Evolutionary conservation across 30 jellyfish, hydroid and myxozoan genomes (phyloP).

Genomic region (Pelagia noctiluca): DNA sequence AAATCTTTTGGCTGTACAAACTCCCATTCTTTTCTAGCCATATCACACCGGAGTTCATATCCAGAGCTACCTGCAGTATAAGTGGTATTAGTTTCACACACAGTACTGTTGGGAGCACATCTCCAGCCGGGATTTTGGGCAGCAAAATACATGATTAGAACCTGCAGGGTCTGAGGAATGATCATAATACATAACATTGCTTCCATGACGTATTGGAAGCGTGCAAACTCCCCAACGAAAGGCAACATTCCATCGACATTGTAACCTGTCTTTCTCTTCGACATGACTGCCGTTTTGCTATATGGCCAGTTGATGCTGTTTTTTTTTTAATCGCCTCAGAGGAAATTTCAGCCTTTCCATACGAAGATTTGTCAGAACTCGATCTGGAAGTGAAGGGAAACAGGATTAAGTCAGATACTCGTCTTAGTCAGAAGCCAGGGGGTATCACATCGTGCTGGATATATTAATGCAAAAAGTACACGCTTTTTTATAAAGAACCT

Average conservation of each 20-base stretch:
- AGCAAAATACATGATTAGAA: slow-evolving; percentile 81
- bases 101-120: slow-evolving; percentile 78
- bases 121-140: slow-evolving; percentile 82
- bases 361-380: no score
- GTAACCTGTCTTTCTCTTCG: slow-evolving; percentile 16
- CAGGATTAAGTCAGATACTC: no score
- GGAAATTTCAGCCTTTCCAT: no score
- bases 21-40: slow-evolving; percentile 81
- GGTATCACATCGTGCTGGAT: no score
- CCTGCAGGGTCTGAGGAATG: slow-evolving; percentile 70
- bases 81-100: slow-evolving; percentile 39
- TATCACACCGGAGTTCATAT: slow-evolving; percentile 57
- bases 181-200: slow-evolving; percentile 55
- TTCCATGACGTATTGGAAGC: slow-evolving; percentile 64
- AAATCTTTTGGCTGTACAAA: slow-evolving; percentile 63
- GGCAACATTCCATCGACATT: slow-evolving; percentile 69
- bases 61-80: slow-evolving; percentile 12
- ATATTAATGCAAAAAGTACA: no score
- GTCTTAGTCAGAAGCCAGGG: no score
- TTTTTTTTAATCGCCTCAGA: no score
- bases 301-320: no score
- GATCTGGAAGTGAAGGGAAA: no score
- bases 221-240: slow-evolving; percentile 77
- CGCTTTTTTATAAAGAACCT: no score
- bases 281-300: no score